Base-by-base conservation (phyloP, 2,888 invertebrate genomes). In the Aleiodes testaceus region DNA sequence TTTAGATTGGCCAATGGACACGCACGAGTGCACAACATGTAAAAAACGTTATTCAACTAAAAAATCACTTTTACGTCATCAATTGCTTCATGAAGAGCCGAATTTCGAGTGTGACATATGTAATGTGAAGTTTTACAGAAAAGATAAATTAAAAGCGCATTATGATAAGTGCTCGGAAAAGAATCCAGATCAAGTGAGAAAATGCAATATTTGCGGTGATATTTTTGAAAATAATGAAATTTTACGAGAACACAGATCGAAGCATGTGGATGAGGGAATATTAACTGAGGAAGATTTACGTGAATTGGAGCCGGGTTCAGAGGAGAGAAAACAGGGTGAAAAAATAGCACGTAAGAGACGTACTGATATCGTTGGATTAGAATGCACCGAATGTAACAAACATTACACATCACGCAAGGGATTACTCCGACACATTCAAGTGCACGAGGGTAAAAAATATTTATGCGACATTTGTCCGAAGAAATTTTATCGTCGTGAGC, bases 91-190 rank as follows among this genome's bases (percentile, higher is more conserved):
- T 69, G 86, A 87, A 18, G 87, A 87, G 44, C 87, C 87, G 0
- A 86, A 87, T 69, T 87, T 86, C 42, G 86, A 86, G 36, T 87
- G 87, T 50, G 87, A 87, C 66, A 87, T 87, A 22, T 87, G 87
- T 52, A 85, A 82, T 20, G 82, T 86, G 0, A 87, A 87, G 61
- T 87, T 87, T 30, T 87, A 87, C 18, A 81, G 87, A 0, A 87
- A 87, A 47, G 87, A 87, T 66, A 87, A 87, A 59, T 72, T 87
- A 0, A 87, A 87, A 69, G 86, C 86, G 0, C 87, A 87, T 42
- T 87, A 87, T 22, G 87, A 87, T 64, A 87, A 87, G 65, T 87
- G 87, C 52, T 86, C 87, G 2, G 87, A 87, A 20, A 84, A 85
- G 22, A 87, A 87, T 78, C 87, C 87, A 0, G 85, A 87, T 72